Evolutionary conservation across 2,113 vertebrate species (phyloP).

Genomic region (Pleuronectes platessa): DNA sequence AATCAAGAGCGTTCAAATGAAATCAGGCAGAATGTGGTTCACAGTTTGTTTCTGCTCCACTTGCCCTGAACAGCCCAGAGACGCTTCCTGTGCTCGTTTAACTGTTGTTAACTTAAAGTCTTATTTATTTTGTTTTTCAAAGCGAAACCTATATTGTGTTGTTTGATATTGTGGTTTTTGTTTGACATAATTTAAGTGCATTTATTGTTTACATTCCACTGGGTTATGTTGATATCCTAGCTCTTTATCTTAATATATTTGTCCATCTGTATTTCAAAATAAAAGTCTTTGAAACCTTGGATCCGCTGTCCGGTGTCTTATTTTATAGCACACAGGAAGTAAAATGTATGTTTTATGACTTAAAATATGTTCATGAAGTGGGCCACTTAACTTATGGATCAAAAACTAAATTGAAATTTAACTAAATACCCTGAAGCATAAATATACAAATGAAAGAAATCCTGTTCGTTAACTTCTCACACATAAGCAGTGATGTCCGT

Average conservation of each 20-base stretch:
- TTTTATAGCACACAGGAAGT: background rate
- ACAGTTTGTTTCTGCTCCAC: slow-evolving; percentile 16
- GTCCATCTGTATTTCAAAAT: slow-evolving; percentile 77
- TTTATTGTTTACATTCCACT: slow-evolving; percentile 83
- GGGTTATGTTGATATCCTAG: slow-evolving; percentile 63
- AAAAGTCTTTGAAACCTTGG: slow-evolving; percentile 68
- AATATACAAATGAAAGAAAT: too few relatives aligned
- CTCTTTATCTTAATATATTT: slow-evolving; percentile 85
- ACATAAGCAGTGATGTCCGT: too few relatives aligned
- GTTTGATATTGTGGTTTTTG: slow-evolving; percentile 64
- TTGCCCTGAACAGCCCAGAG: background rate
- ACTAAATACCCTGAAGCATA: too few relatives aligned
- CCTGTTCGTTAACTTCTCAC: too few relatives aligned
- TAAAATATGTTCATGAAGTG: too few relatives aligned
- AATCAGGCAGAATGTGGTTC: background rate
- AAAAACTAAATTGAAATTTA: too few relatives aligned
- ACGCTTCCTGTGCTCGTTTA: slow-evolving; percentile 36
- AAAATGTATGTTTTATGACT: background rate
- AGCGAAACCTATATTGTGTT: slow-evolving; percentile 74
- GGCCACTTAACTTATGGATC: too few relatives aligned
- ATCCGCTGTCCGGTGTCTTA: background rate
- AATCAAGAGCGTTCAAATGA: slow-evolving; percentile 22
- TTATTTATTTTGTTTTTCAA: slow-evolving; percentile 81
- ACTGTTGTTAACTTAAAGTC: slow-evolving; percentile 83
- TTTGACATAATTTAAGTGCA: slow-evolving; percentile 81